phyloP scores from a whole-genome alignment of 1,140 invertebrate species.

The Acromyrmex heyeri region DNA sequence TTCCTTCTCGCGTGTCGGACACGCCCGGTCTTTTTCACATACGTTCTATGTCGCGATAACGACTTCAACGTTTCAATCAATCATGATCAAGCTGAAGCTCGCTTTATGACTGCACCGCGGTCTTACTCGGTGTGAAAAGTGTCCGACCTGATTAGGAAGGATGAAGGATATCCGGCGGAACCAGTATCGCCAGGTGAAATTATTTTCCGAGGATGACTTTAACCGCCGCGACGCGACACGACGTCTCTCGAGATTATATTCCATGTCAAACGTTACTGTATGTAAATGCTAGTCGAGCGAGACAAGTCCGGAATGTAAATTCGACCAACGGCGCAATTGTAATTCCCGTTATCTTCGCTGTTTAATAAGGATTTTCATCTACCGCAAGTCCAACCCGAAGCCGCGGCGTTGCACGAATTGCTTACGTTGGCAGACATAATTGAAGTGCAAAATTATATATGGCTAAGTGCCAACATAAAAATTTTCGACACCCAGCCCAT shows the following conservation, averaged over 20 bases:
- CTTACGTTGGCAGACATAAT: not conserved
- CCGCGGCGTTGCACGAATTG: not conserved
- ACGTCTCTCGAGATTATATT: constrained; percentile 46
- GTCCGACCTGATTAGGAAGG: not conserved
- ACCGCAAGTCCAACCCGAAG: not conserved
- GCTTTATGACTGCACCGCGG: not conserved
- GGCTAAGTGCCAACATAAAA: not conserved
- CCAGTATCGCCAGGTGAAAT: constrained; percentile 25
- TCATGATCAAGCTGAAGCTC: constrained; percentile 19
- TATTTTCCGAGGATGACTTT: constrained; percentile 34
- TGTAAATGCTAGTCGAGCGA: constrained; percentile 30
- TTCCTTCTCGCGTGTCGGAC: constrained; percentile 1
- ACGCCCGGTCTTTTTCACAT: not conserved
- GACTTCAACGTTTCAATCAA: constrained; percentile 43
- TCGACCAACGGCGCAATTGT: not conserved
- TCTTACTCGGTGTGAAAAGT: not conserved
- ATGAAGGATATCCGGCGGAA: constrained; percentile 3
- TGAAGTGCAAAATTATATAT: constrained; percentile 22
- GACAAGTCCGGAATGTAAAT: constrained; percentile 23
- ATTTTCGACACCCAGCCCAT: constrained; percentile 19
- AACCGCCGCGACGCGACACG: not conserved
- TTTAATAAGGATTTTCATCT: constrained; percentile 40
- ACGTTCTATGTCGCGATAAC: not conserved
- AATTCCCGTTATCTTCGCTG: constrained; percentile 14
- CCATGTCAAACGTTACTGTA: constrained; percentile 39